Evolutionary conservation across 92 coral and sea anemone species (phyloP), one percentile per base, ranked within the genome.

Genomic region (Bergia sp.): DNA sequence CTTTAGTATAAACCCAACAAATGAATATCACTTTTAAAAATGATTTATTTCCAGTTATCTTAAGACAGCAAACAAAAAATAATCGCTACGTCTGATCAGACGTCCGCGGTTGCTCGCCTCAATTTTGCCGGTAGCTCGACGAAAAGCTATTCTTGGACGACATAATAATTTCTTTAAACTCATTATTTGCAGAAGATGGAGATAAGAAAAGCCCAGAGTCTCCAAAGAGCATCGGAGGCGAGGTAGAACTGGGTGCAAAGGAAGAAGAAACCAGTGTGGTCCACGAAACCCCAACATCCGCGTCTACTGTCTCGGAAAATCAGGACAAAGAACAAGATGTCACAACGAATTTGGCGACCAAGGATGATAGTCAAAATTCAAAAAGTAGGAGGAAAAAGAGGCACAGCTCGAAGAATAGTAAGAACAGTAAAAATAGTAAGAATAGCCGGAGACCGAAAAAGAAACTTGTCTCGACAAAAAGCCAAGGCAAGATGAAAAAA

Each of bases 381-480:
- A 64, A 41, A 64, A 15, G 53, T 16, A 41, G 37, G 37, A 36
- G 37, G 37, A 10, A 65, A 50, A 49, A 71, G 44, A 45, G 44
- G 42, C 39, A 3, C 64, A 2, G 9, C n/a, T 42, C 61, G 18
- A 84, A 84, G 50, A 61, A 57, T 2, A 69, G 66, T 37, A 84
- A 84, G 50, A 61, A 57, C 1, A 69, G 66, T 37, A 84, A 84
- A 38, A 61, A 57, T 2, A 69, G 66, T 37, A 84, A 84, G 50
- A 61, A 57, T 2, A 69, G 66, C 66, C 44, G n/a, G 29, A 72
- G 38, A 36, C 43, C 44, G n/a, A 84, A 21, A 49, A 84, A 45
- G 45, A 84, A 71, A 38, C 77, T 23, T 37, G 58, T 23, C 11
- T 44, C 87, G 42, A 36, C 78, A 0, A 44, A 50, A 23, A 83